A percentile compares a stretch with the other conserved stretches of the same genome.
Conservation (phyloP, 92 coral and sea anemone genomes). For the Paragorgia papillata region DNA sequence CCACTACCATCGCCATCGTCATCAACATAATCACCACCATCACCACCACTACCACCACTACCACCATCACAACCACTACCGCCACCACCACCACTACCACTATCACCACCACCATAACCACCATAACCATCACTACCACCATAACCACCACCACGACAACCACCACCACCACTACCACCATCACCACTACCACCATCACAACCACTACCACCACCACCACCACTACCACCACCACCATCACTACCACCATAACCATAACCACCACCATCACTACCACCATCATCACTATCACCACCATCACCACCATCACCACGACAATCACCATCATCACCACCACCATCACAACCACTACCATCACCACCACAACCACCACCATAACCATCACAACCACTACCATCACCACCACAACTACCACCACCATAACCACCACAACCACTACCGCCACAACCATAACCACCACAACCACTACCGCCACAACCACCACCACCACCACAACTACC, state of each 20-base stretch:
- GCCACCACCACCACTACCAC: neutral
- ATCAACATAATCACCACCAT: slow-evolving; percentile 17
- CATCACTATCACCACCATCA: too few species aligned
- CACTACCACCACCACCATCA: slow-evolving; percentile 14
- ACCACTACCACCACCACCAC: slow-evolving; percentile 12
- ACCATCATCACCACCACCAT: neutral
- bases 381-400: slow-evolving; percentile 2
- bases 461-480: neutral
- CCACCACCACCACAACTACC: slow-evolving; percentile 5
- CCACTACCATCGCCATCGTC: neutral
- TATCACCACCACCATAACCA: neutral
- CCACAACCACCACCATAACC: slow-evolving; percentile 14
- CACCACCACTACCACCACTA: slow-evolving; percentile 20
- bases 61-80: slow-evolving; percentile 25
- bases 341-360: slow-evolving; percentile 24
- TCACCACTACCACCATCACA: slow-evolving; percentile 29
- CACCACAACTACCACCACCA: slow-evolving; percentile 15
- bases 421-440: neutral
- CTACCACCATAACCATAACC: neutral
- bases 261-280: neutral
- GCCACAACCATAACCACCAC: neutral
- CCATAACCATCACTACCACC: slow-evolving; percentile 24
- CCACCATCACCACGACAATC: neutral
- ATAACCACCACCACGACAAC: slow-evolving; percentile 33
- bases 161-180: slow-evolving; percentile 22